Evolutionary conservation across 2,888 invertebrate species (phyloP).

Genomic region (Drosophila acutilabella): DNA sequence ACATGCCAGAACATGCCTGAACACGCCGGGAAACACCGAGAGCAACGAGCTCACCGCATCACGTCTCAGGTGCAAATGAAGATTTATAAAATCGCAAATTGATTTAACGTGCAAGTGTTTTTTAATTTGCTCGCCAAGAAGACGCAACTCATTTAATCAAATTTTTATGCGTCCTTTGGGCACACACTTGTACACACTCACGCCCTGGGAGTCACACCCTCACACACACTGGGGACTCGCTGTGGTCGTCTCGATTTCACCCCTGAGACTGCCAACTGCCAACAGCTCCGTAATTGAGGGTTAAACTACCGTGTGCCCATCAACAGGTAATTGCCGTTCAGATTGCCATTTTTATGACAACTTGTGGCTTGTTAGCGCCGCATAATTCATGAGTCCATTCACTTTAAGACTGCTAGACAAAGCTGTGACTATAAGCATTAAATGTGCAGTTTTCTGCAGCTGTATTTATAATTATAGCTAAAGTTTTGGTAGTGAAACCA

Average conservation of each 20-base stretch:
- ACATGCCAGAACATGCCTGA: neutral
- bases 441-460: neutral
- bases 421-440: neutral
- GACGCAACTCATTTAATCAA: conserved; percentile 69
- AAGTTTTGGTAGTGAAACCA: neutral
- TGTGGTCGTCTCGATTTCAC: conserved; percentile 68
- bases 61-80: conserved; percentile 82
- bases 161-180: conserved; percentile 81
- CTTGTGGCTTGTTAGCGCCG: conserved; percentile 73
- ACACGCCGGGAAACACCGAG: conserved; percentile 1
- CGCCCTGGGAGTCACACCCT: conserved; percentile 16
- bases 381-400: conserved; percentile 69
- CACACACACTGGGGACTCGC: conserved; percentile 7
- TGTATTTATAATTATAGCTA: neutral
- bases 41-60: conserved; percentile 17
- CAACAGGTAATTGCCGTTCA: conserved; percentile 80
- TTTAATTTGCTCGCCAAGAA: conserved; percentile 61
- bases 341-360: conserved; percentile 77
- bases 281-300: conserved; percentile 68
- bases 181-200: conserved; percentile 15
- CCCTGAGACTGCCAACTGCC: conserved; percentile 54
- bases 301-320: conserved; percentile 74
- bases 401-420: neutral
- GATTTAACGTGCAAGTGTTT: conserved; percentile 77
- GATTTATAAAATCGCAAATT: conserved; percentile 82